Conservation (phyloP, 2,888 invertebrate genomes). For the Plemyria rubiginata region DNA sequence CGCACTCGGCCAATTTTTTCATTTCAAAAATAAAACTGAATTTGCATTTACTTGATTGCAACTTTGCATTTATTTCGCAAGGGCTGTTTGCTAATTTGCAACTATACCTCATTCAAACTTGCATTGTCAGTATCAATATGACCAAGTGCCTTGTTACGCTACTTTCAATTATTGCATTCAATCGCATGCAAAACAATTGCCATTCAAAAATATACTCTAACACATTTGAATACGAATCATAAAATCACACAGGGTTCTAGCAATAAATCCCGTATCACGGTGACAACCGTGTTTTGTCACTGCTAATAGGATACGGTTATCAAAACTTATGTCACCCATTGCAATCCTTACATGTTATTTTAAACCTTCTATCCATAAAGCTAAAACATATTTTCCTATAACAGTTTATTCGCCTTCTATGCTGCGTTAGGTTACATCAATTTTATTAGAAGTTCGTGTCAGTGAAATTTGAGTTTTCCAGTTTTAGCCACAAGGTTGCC, state of each 20-base stretch:
- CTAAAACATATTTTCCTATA: conserved; percentile 40
- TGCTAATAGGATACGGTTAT: conserved; percentile 74
- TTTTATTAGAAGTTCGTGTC: conserved; percentile 7
- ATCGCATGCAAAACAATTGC: conserved; percentile 30
- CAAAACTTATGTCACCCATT: conserved; percentile 63
- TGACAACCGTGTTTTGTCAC: conserved; percentile 79
- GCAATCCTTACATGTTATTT: conserved; percentile 32
- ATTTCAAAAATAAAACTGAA: conserved; percentile 8
- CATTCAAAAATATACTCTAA: conserved; percentile 22
- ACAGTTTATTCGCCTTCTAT: not conserved
- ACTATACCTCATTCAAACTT: conserved; percentile 33
- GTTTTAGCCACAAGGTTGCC: not conserved
- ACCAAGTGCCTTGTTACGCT: conserved; percentile 63
- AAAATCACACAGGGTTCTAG: conserved; percentile 8
- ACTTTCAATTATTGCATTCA: conserved; percentile 67
- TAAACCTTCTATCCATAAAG: not conserved
- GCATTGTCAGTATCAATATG: conserved; percentile 36
- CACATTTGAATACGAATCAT: conserved; percentile 2
- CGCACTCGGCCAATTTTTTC: not conserved
- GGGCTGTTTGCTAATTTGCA: conserved; percentile 34
- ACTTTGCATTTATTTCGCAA: conserved; percentile 1
- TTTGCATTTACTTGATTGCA: conserved; percentile 14
- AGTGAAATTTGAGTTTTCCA: conserved; percentile 7
- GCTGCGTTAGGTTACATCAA: conserved; percentile 10
- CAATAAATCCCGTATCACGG: conserved; percentile 73